These are phyloP conservation scores for Clostera curtula DNA, from an alignment of 2,888 invertebrate genomes.

Conservation along the genomic window DNA sequence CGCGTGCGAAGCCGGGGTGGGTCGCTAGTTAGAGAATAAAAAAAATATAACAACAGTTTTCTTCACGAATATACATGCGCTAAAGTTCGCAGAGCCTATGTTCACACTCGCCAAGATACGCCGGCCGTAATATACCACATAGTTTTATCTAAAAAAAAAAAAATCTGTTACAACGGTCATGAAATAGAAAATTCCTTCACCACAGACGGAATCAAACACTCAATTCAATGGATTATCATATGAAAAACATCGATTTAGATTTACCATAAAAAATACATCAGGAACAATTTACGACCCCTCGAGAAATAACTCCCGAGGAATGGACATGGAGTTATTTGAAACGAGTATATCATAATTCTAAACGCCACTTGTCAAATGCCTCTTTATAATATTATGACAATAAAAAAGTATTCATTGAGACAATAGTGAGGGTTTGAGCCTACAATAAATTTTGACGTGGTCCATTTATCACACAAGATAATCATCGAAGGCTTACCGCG, in stretches of 20 bases:
- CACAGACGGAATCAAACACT: slow-evolving; percentile 30
- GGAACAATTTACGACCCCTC: slow-evolving; percentile 62
- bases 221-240: slow-evolving; percentile 59
- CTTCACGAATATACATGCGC: too few species aligned
- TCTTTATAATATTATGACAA: slow-evolving; percentile 63
- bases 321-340: slow-evolving; percentile 38
- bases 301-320: slow-evolving; percentile 38
- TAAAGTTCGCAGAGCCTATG: too few species aligned
- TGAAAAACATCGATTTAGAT: slow-evolving; percentile 65
- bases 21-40: too few species aligned
- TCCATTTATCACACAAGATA: slow-evolving; percentile 70
- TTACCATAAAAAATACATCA: slow-evolving; percentile 61
- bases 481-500: slow-evolving; percentile 46
- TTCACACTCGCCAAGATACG: too few species aligned
- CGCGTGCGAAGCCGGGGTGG: too few species aligned
- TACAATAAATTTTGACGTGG: slow-evolving; percentile 67
- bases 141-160: too few species aligned
- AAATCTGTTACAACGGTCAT: too few species aligned
- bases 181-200: slow-evolving; percentile 20
- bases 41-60: too few species aligned
- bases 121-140: too few species aligned
- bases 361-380: slow-evolving; percentile 62
- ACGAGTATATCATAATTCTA: slow-evolving; percentile 55
- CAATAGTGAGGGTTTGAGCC: slow-evolving; percentile 63
- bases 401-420: slow-evolving; percentile 73